Evolutionary conservation across 2,888 invertebrate species (phyloP).

Genomic region (Spicauda simplicius): DNA sequence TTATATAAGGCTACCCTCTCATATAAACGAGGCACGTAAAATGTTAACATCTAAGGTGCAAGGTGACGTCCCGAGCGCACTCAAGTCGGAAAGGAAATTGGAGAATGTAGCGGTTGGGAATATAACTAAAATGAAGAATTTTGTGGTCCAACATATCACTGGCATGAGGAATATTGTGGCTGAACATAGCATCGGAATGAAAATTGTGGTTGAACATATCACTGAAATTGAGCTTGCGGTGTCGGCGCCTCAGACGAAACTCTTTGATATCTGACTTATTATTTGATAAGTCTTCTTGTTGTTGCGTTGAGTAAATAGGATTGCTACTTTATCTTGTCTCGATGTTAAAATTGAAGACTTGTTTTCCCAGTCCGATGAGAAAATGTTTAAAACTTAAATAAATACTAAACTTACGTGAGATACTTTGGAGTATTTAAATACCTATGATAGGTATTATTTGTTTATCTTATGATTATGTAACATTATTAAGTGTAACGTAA

Average conservation of each 20-base stretch:
- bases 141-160: conserved; percentile 33
- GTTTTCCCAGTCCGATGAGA: background rate
- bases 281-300: conserved; percentile 30
- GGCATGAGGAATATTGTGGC: conserved; percentile 33
- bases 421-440: no score
- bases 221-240: conserved; percentile 36
- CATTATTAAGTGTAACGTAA: no score
- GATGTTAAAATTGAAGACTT: conserved; percentile 25
- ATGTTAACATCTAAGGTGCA: conserved; percentile 36
- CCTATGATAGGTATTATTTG: no score
- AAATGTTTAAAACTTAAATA: background rate
- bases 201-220: conserved; percentile 37
- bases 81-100: conserved; percentile 33
- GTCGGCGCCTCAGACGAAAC: conserved; percentile 35
- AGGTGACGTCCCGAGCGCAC: conserved; percentile 30
- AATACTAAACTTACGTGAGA: no score
- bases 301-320: conserved; percentile 28
- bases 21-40: conserved; percentile 34
- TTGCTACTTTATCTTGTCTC: conserved; percentile 31
- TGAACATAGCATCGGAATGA: conserved; percentile 35
- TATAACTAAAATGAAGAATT: conserved; percentile 37
- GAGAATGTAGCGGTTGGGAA: conserved; percentile 29
- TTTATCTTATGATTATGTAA: no score
- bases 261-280: conserved; percentile 34
- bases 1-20: conserved; percentile 17